Conservation (phyloP, 2,113 vertebrate species). For the Leptocoma aspasia region DNA sequence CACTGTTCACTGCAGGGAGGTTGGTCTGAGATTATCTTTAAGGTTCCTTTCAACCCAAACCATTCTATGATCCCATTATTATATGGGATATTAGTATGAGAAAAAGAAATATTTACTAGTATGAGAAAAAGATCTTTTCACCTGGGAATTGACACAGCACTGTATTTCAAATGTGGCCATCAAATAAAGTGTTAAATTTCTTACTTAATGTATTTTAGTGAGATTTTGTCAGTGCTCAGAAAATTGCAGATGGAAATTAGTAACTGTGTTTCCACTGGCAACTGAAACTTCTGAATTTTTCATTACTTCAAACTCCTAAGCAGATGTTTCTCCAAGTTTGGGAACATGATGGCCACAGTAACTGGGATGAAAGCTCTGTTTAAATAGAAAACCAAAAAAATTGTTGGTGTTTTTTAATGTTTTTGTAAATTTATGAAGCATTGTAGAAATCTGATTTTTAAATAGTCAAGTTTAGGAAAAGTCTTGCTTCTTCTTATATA, state of each 20-base stretch:
- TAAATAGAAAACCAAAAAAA: neutral
- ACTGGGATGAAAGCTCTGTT: neutral
- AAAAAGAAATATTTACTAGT: too few species aligned
- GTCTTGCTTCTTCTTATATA: neutral
- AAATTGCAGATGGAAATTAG: neutral
- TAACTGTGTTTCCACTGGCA: neutral
- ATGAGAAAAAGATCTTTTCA: neutral
- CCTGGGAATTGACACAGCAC: neutral
- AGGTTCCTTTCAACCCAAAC: neutral
- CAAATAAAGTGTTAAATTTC: neutral
- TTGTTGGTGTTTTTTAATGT: rapidly evolving
- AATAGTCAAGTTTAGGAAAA: neutral
- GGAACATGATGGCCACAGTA: neutral
- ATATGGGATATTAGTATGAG: neutral
- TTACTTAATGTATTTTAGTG: neutral
- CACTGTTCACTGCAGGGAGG: neutral
- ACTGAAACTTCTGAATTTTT: neutral
- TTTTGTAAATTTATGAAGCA: neutral
- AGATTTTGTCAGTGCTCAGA: neutral
- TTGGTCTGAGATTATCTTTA: neutral
- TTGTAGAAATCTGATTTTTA: neutral
- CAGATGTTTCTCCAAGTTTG: neutral
- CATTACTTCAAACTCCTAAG: neutral
- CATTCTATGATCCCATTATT: neutral
- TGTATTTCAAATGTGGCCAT: neutral